Percentiles rank a stretch among this genome's conserved stretches.
Conservation (phyloP, 2,113 vertebrate species). For the Charina bottae region DNA sequence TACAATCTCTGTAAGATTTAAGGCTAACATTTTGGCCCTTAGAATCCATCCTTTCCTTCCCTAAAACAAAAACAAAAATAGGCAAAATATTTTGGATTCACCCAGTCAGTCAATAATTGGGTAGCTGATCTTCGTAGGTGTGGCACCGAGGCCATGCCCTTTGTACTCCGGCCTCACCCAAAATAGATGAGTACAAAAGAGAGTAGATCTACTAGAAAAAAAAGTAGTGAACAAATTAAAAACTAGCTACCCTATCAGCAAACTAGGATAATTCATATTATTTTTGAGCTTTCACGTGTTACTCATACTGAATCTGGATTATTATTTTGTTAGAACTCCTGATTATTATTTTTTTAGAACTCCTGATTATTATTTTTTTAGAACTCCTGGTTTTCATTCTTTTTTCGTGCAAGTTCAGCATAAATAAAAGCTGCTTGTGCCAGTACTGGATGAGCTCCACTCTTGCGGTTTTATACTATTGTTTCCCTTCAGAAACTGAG, state of each 20-base stretch:
- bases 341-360: not conserved
- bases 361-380: not conserved
- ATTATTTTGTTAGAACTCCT: not conserved
- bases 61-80: not conserved
- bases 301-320: not conserved
- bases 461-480: not conserved
- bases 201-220: not conserved
- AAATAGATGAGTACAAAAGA: not conserved
- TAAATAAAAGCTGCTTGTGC: not conserved
- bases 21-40: not conserved
- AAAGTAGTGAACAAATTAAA: not conserved
- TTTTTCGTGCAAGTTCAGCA: not conserved
- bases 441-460: not conserved
- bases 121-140: not conserved
- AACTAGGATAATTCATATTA: not conserved
- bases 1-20: not conserved
- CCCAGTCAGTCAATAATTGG: not conserved
- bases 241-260: not conserved
- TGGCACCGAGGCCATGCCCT: not conserved
- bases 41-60: not conserved
- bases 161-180: not conserved
- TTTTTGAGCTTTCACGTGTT: not conserved
- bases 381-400: not conserved
- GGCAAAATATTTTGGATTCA: not conserved
- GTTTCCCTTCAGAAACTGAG: not conserved